Evolutionary conservation across 1,140 invertebrate species (phyloP), one percentile per base, ranked within the genome.

Genomic region (Drusus annulatus): DNA sequence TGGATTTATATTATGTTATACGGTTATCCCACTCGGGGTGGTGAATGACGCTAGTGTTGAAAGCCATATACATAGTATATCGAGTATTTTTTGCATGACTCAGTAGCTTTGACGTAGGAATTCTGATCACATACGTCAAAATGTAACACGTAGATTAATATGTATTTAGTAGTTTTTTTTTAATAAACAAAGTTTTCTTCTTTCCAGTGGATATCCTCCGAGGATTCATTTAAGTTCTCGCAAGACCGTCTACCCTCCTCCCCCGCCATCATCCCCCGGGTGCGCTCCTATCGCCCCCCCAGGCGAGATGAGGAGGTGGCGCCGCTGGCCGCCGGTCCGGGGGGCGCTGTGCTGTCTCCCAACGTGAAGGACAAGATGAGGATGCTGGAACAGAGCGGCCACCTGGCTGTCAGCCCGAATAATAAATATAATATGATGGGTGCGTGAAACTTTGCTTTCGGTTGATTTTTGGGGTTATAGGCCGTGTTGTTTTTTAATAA

Each of bases 171-270:
- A n/a, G n/a, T n/a, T n/a, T 36, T 4, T 36, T 36, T 36, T 36
- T 36, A 7, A 7, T 7, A 36, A 36, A 4, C 31, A 36, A 7
- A 8, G 10, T 45, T 45, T 45, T 45, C 15, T 65, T 31, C 16
- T 80, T 80, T 68, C 10, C 87, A 90, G 89, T 90, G 88, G 89
- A 89, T 90, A 75, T 88, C 88, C 0, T 86, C 87, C 15, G 87
- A 90, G 81, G 87, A 90, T 81, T 88, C 87, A 56, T 86, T 86
- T 6, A 86, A 86, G 68, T 89, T 88, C 84, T 85, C 85, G 51
- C 84, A 86, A 17, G 89, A 90, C 23, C 85, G 87, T 80, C 80
- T 87, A 68, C 87, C 88, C 1, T 51, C 68, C 2, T 17, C 68
- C 5, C 88, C 88, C 0, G 84, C 88, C 65, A 87, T 90, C 81